Percentiles rank a stretch among this genome's conserved stretches.
These are phyloP conservation scores for Gobio gobio DNA, from an alignment of 2,113 vertebrate genomes.

Conservation along the genomic window DNA sequence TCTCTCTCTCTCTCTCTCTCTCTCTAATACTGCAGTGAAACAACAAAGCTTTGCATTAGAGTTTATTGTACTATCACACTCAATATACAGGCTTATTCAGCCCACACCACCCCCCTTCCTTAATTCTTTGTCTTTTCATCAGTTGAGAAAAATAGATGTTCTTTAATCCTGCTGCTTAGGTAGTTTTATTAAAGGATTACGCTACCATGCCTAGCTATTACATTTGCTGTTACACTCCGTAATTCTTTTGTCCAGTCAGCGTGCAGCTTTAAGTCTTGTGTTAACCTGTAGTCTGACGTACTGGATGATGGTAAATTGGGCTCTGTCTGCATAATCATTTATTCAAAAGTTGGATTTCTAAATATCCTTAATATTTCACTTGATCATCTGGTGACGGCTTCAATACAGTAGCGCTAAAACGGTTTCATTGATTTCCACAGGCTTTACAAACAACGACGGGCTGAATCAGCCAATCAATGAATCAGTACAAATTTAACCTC, in stretches of 20 bases:
- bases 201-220: conserved; percentile 57
- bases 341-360: not conserved
- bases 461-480: conserved; percentile 71
- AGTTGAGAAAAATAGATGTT: conserved; percentile 72
- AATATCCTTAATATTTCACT: not conserved
- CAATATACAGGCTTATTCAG: conserved; percentile 66
- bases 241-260: conserved; percentile 48
- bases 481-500: conserved; percentile 70
- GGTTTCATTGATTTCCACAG: conserved; percentile 70
- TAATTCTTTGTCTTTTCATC: conserved; percentile 67
- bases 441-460: conserved; percentile 64
- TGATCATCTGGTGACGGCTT: conserved; percentile 53
- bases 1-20: conserved; percentile 57
- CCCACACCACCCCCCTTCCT: conserved; percentile 53
- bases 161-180: conserved; percentile 70
- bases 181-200: conserved; percentile 72
- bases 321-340: not conserved
- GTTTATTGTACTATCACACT: conserved; percentile 72
- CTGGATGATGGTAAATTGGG: not conserved
- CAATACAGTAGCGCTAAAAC: conserved; percentile 72
- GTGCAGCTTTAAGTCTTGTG: not conserved
- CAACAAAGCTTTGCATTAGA: conserved; percentile 68
- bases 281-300: conserved; percentile 8
- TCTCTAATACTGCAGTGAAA: conserved; percentile 61
- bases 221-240: conserved; percentile 32